These are phyloP conservation scores for Tetranychus truncatus DNA, from an alignment of 2,888 invertebrate species.

Conservation along the genomic window DNA sequence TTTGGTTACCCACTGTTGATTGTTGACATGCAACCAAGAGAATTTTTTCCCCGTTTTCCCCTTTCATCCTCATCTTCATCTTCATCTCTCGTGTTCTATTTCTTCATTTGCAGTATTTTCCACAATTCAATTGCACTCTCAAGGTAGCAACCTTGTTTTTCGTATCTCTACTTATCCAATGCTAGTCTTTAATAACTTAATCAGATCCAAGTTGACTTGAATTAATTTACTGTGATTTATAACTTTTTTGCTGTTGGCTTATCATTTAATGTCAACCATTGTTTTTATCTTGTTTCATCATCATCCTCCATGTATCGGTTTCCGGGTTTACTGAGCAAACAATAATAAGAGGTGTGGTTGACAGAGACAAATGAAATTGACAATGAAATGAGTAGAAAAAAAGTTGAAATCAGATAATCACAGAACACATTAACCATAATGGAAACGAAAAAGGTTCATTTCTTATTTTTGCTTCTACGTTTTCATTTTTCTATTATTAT, in stretches of 20 bases:
- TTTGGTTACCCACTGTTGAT: conserved; percentile 1
- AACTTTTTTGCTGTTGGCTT: no score
- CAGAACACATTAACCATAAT: background rate
- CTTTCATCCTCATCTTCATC: background rate
- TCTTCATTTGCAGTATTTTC: no score
- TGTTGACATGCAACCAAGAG: background rate
- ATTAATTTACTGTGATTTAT: no score
- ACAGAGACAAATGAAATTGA: background rate
- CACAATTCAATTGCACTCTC: no score
- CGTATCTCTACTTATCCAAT: no score
- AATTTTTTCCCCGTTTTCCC: background rate
- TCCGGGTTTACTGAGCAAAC: background rate
- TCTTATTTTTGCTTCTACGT: no score
- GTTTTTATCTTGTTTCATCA: background rate
- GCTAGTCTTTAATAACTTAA: no score
- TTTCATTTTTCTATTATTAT: no score
- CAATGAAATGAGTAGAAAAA: background rate
- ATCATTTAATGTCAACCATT: background rate
- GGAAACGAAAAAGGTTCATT: background rate
- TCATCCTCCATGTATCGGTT: background rate
- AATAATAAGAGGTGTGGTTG: background rate
- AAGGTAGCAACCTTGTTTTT: no score
- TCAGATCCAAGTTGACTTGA: no score
- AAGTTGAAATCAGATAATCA: background rate
- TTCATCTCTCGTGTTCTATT: background rate